Percentiles rank a stretch among this genome's conserved stretches.
Evolutionary conservation across 35 echinoderm and acorn worm species (phyloP).

Genomic region (Ophioderma brevispina): DNA sequence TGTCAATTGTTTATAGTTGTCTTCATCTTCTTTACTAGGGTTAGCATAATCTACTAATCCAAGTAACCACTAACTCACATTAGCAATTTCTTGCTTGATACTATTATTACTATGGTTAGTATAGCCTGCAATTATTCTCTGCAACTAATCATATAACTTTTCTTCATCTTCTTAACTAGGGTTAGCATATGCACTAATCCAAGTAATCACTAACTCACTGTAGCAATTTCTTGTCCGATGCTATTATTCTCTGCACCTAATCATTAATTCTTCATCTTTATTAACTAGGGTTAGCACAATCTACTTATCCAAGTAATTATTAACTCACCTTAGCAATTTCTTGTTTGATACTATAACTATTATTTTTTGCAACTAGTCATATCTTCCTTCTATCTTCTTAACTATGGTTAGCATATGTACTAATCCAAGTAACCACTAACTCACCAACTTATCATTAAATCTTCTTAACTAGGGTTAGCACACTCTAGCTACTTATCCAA

Average conservation of each 20-base stretch:
- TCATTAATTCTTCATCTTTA: too few relatives aligned
- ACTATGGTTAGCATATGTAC: constrained; percentile 61
- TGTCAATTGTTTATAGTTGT: too few relatives aligned
- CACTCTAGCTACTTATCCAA: too few relatives aligned
- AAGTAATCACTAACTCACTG: too few relatives aligned
- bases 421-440: too few relatives aligned
- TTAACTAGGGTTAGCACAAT: neutral
- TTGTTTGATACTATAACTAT: constrained; percentile 93
- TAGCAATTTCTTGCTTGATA: neutral
- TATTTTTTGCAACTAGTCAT: constrained; percentile 87
- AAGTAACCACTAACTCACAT: too few relatives aligned
- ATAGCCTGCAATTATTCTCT: too few relatives aligned
- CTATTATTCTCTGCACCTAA: too few relatives aligned
- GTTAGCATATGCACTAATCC: neutral
- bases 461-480: neutral
- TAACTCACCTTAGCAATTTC: constrained; percentile 85
- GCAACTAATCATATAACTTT: neutral
- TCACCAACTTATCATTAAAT: too few relatives aligned
- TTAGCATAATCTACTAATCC: neutral
- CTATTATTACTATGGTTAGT: too few relatives aligned
- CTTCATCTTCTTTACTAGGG: too few relatives aligned
- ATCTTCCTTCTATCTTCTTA: constrained; percentile 92
- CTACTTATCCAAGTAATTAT: neutral
- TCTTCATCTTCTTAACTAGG: neutral
- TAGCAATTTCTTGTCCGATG: too few relatives aligned